These are phyloP conservation scores for Chlorospingus flavigularis DNA, from an alignment of 2,797 vertebrate genomes.

Conservation along the genomic window DNA sequence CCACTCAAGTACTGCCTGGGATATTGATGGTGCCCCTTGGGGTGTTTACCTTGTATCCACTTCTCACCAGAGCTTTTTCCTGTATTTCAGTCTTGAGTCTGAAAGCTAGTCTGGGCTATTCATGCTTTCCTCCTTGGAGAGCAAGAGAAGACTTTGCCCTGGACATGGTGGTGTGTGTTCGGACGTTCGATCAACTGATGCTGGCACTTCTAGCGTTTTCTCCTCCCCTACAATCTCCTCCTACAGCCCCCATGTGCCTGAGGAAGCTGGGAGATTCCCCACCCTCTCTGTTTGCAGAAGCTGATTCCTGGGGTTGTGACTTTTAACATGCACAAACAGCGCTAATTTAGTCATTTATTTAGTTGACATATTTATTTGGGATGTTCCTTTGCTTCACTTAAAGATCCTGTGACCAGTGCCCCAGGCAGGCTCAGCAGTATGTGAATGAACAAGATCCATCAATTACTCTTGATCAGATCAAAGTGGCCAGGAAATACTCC, in stretches of 20 bases:
- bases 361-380: conserved; percentile 72
- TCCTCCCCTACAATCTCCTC: not conserved
- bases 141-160: not conserved
- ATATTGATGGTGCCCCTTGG: not conserved
- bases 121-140: not conserved
- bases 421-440: conserved; percentile 50
- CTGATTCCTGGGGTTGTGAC: conserved; percentile 33
- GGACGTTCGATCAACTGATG: not conserved
- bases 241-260: not conserved
- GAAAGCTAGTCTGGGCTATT: not conserved
- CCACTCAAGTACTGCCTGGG: not conserved
- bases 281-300: conserved; percentile 1
- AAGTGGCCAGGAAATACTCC: conserved; percentile 36
- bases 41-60: not conserved
- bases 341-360: conserved; percentile 73
- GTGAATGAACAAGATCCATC: conserved; percentile 59
- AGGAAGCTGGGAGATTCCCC: not conserved
- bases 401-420: conserved; percentile 51
- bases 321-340: conserved; percentile 57
- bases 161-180: not conserved
- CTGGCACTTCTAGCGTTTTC: not conserved
- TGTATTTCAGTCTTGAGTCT: not conserved
- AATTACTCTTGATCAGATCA: conserved; percentile 69
- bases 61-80: not conserved
- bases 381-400: conserved; percentile 62